Evolutionary conservation across 2,797 vertebrate species (phyloP).

Genomic region (Thripadectes ignobilis): DNA sequence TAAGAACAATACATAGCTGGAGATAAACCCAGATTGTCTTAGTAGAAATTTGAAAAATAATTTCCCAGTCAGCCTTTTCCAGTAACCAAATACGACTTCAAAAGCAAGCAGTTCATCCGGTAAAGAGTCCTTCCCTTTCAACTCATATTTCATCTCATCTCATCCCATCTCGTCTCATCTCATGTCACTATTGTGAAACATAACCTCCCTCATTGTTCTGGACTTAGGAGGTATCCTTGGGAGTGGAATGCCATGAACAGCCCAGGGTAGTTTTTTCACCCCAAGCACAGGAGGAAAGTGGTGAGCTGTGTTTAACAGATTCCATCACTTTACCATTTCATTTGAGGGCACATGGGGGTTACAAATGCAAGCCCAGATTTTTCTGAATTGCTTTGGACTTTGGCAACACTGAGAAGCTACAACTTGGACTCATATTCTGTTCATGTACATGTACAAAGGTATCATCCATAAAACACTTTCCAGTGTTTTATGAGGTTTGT

Average conservation of each 20-base stretch:
- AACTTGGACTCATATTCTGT: neutral
- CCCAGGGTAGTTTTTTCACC: neutral
- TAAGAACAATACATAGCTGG: neutral
- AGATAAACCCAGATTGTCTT: neutral
- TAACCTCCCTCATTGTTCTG: neutral
- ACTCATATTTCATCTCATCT: neutral
- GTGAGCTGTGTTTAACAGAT: neutral
- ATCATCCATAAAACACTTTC: too few species aligned
- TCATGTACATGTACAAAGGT: neutral
- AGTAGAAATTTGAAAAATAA: neutral
- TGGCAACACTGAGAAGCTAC: neutral
- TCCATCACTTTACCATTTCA: neutral
- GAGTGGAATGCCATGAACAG: neutral
- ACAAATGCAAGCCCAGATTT: neutral
- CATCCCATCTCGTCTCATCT: neutral
- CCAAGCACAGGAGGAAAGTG: neutral
- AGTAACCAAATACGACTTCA: neutral
- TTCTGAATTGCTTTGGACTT: neutral
- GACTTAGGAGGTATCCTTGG: neutral
- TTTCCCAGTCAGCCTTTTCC: neutral
- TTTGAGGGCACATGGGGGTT: neutral
- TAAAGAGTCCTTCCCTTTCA: neutral
- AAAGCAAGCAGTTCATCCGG: neutral
- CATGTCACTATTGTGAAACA: neutral
- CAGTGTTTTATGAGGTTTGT: neutral